Evolutionary conservation across 2,113 vertebrate species (phyloP).

Genomic region (Muntiacus reevesi): DNA sequence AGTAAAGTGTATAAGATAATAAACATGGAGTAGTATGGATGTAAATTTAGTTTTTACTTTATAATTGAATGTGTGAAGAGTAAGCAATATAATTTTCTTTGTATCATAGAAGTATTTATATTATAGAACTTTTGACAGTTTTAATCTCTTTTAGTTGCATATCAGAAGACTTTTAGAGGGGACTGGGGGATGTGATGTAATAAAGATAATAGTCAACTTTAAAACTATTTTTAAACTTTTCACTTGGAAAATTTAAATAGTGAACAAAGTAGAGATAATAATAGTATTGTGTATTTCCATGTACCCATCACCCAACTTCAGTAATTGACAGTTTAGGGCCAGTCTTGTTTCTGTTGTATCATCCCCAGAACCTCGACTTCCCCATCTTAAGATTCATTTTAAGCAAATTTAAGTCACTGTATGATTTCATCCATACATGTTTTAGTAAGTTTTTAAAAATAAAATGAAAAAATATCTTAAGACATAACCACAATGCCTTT

Average conservation of each 20-base stretch:
- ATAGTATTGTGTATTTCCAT: neutral
- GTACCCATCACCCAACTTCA: neutral
- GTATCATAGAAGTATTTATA: neutral
- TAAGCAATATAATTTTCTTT: neutral
- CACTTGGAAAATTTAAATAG: neutral
- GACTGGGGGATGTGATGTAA: neutral
- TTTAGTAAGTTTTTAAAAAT: neutral
- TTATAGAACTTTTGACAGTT: neutral
- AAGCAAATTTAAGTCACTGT: neutral
- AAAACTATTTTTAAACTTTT: neutral
- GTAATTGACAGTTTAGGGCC: neutral
- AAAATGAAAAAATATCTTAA: neutral
- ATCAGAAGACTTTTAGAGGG: neutral
- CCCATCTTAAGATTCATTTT: neutral
- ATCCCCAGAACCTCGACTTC: fast-evolving
- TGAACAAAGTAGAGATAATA: neutral
- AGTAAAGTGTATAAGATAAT: neutral
- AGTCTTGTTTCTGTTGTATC: neutral
- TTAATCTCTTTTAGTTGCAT: neutral
- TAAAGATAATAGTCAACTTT: neutral
- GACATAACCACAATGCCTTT: neutral
- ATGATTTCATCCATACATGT: neutral
- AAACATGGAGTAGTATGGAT: neutral
- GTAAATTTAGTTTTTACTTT: neutral
- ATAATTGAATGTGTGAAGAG: neutral